Conservation (phyloP, 2,888 invertebrate genomes). For the Trichogramma dendrolimi region DNA sequence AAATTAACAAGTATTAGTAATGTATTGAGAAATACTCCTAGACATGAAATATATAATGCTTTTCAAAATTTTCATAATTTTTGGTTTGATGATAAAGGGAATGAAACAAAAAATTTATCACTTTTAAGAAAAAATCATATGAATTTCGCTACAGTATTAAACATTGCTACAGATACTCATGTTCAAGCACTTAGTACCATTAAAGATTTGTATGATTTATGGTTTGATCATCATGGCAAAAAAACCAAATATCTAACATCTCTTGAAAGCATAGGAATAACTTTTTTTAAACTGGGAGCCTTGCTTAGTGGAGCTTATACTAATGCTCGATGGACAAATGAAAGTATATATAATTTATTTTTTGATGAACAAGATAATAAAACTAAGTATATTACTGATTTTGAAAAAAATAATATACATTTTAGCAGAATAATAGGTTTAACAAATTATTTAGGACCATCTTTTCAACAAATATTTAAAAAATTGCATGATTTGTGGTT, state of each 20-base stretch:
- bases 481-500: slow-evolving; percentile 21
- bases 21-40: slow-evolving; percentile 17
- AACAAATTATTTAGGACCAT: neutral
- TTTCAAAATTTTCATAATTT: slow-evolving; percentile 13
- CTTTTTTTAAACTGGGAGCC: slow-evolving; percentile 31
- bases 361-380: slow-evolving; percentile 20
- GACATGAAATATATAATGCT: neutral
- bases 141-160: neutral
- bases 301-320: slow-evolving; percentile 32
- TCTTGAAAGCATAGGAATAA: slow-evolving; percentile 30
- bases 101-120: slow-evolving; percentile 25
- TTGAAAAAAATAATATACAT: neutral
- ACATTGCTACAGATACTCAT: neutral
- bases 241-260: slow-evolving; percentile 13
- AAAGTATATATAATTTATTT: slow-evolving; percentile 35
- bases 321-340: slow-evolving; percentile 36
- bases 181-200: neutral
- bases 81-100: slow-evolving; percentile 35
- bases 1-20: slow-evolving; percentile 15
- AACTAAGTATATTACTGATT: neutral
- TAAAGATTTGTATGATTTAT: slow-evolving; percentile 3
- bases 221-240: slow-evolving; percentile 23
- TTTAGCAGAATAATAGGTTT: neutral
- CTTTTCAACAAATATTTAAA: neutral
- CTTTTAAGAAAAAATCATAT: neutral